These are phyloP conservation scores for Sebastes iracundus DNA, from an alignment of 2,797 vertebrate genomes.

Conservation along the genomic window DNA sequence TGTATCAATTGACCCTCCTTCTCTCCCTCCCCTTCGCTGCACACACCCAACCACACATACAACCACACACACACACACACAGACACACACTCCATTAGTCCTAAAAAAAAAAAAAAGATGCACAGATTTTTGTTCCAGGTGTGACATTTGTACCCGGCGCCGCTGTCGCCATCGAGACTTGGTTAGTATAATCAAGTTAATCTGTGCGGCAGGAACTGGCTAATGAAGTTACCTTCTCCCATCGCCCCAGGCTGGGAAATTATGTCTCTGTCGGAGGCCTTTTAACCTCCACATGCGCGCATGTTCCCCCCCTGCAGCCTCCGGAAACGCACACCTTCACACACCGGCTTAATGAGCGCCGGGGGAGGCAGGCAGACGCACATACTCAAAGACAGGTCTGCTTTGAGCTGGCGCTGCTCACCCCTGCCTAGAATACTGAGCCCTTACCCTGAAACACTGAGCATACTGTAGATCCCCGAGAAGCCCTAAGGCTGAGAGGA, in stretches of 20 bases:
- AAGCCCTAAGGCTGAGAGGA: constrained; percentile 54
- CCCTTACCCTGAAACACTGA: constrained; percentile 40
- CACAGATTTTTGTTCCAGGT: constrained; percentile 49
- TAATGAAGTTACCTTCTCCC: constrained; percentile 80
- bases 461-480: constrained; percentile 40
- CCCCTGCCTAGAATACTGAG: constrained; percentile 54
- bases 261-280: constrained; percentile 67
- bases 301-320: constrained; percentile 46
- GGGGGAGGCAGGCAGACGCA: constrained; percentile 62
- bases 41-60: not conserved
- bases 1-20: constrained; percentile 49
- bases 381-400: constrained; percentile 59
- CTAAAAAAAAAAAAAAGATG: not conserved
- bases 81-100: not conserved
- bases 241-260: constrained; percentile 67
- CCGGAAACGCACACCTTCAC: constrained; percentile 68
- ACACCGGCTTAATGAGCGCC: constrained; percentile 76
- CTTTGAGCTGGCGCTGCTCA: constrained; percentile 58
- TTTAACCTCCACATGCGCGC: constrained; percentile 65
- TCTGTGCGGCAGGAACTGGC: constrained; percentile 67
- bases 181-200: constrained; percentile 80
- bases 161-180: constrained; percentile 54
- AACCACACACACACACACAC: constrained; percentile 7
- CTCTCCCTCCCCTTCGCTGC: not conserved
- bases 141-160: constrained; percentile 53